Evolutionary conservation across 2,797 vertebrate genomes (phyloP), one percentile per base, ranked within the genome.

Genomic region (Mus spretus): DNA sequence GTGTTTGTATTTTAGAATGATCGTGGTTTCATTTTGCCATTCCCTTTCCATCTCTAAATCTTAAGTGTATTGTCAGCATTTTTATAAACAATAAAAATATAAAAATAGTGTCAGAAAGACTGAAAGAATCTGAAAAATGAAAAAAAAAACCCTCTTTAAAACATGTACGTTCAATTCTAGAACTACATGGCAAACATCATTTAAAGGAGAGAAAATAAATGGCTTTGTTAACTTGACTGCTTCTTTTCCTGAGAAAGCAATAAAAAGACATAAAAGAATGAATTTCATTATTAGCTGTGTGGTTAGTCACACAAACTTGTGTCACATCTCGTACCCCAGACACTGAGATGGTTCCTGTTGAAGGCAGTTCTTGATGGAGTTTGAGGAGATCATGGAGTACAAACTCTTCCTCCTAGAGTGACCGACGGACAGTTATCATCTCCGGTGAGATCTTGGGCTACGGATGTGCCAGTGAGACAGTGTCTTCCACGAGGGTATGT

Each of bases 201-300:
- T 91, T 86, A 87, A 88, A 80, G 63, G 34, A 89, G 40, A 82
- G 47, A 91, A 90, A 90, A 59, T 80, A 84, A 55, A 61, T 57
- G 84, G 9, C 57, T 81, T 84, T 61, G 24, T 40, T 70, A 3
- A 72, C 90, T 93, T 53, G 53, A 59, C 72, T 74, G 37, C 72
- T 74, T 72, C 57, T 65, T 20, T 78, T 90, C 37, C 37, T 57
- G 47, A 80, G 65, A 40, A 86, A 70, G n/a, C 34, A 19, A n/a
- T 70, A n/a, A 70, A 28, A 93, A 9, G 53, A 12, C 59, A 20
- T 24, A 63, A 53, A 22, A 20, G 40, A 20, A 2, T 74, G 22
- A 59, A 57, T 37, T 63, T 11, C 61, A 12, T 8, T 8, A 17
- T 93, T 50, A 57, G 50, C 19, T 24, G 34, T 17, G 7, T 24